Percentiles rank a stretch among this genome's conserved stretches.
Conservation (phyloP, 2,797 vertebrate species). For the Craterocephalus amniculus region DNA sequence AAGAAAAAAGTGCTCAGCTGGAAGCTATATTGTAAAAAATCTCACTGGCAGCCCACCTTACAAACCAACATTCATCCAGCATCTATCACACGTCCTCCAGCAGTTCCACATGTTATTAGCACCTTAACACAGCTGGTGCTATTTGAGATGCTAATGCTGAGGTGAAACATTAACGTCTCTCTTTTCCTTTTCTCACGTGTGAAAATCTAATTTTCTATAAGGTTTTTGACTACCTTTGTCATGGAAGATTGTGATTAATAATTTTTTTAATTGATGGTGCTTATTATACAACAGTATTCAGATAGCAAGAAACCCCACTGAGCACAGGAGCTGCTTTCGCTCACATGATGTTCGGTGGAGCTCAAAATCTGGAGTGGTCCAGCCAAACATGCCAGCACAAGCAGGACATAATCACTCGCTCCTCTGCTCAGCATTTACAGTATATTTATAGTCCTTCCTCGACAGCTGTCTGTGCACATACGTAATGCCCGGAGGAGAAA, state of each 20-base stretch:
- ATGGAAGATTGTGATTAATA: background rate
- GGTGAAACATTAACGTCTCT: conserved; percentile 23
- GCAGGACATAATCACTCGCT: conserved; percentile 19
- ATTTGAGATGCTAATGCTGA: conserved; percentile 34
- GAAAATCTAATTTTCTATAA: conserved; percentile 19
- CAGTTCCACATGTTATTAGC: conserved; percentile 61
- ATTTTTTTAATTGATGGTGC: background rate
- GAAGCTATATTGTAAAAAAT: conserved; percentile 23
- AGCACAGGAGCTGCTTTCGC: background rate
- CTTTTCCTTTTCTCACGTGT: conserved; percentile 26
- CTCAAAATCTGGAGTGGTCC: conserved; percentile 5
- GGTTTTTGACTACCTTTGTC: conserved; percentile 6
- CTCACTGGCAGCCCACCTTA: conserved; percentile 31
- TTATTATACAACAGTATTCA: background rate
- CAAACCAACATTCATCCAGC: conserved; percentile 37
- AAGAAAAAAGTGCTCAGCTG: conserved; percentile 27
- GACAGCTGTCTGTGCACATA: conserved; percentile 16
- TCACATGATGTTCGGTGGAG: background rate
- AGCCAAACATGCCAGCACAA: conserved; percentile 24
- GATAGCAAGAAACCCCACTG: background rate
- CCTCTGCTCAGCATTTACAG: conserved; percentile 13
- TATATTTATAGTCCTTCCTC: conserved; percentile 49
- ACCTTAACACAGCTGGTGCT: conserved; percentile 52
- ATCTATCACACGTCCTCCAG: conserved; percentile 50
- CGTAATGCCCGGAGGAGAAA: conserved; percentile 54